phyloP scores from a whole-genome alignment of 2,888 invertebrate genomes.

The Epistrophella euchroma region DNA sequence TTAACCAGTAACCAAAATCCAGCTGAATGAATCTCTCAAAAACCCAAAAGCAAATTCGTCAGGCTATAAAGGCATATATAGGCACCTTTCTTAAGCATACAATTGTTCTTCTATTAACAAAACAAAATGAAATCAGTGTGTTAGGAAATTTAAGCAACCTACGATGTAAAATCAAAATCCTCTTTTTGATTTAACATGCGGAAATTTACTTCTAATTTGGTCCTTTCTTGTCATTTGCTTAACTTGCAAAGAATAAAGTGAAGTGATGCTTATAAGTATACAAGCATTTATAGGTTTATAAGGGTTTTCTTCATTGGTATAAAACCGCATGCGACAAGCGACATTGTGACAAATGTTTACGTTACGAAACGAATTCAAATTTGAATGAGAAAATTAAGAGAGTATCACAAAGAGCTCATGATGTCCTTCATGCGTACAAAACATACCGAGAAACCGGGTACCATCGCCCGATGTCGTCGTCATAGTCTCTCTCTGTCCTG shows the following conservation, averaged over 20 bases:
- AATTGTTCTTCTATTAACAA: neutral
- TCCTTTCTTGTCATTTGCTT: constrained; percentile 61
- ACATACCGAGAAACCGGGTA: constrained; percentile 1
- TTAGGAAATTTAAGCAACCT: constrained; percentile 47
- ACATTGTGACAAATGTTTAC: constrained; percentile 68
- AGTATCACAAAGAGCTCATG: constrained; percentile 63
- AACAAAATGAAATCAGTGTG: constrained; percentile 34
- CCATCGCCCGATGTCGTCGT: no score
- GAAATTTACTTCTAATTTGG: constrained; percentile 74
- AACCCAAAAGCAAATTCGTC: constrained; percentile 22
- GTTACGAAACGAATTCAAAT: constrained; percentile 70
- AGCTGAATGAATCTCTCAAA: constrained; percentile 36
- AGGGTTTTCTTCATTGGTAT: constrained; percentile 62
- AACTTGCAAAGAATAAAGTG: constrained; percentile 30
- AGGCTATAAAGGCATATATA: neutral
- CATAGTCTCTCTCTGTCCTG: no score
- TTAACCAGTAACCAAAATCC: constrained; percentile 36
- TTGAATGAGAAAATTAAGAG: constrained; percentile 72
- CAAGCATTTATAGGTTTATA: constrained; percentile 23
- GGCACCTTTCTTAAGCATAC: constrained; percentile 19
- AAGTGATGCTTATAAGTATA: constrained; percentile 35
- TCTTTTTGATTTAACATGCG: constrained; percentile 70
- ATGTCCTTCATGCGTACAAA: constrained; percentile 49
- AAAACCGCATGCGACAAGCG: constrained; percentile 63
- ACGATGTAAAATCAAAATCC: constrained; percentile 69